Conservation (phyloP, 2,888 invertebrate genomes). For the Parnassius apollo region DNA sequence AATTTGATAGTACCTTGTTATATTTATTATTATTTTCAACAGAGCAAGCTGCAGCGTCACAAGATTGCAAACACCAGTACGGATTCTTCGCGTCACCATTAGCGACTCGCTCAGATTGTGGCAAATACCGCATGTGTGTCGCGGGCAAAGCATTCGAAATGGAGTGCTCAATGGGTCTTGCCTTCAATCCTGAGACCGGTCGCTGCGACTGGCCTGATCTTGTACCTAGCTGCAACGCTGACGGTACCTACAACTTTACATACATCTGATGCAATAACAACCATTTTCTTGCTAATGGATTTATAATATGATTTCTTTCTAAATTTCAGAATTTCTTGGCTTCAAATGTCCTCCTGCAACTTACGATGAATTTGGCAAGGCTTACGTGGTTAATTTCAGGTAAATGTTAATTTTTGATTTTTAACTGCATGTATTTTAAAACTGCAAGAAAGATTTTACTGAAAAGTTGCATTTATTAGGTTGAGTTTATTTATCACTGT, state of each 20-base stretch:
- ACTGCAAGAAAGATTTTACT: no score
- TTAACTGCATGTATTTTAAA: neutral
- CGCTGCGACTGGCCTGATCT: slow-evolving; percentile 92
- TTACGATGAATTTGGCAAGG: slow-evolving; percentile 41
- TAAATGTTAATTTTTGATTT: slow-evolving; percentile 30
- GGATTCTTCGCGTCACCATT: slow-evolving; percentile 83
- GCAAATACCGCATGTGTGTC: slow-evolving; percentile 89
- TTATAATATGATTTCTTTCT: neutral
- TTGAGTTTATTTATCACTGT: no score
- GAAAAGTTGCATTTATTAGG: no score
- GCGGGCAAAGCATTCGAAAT: slow-evolving; percentile 81
- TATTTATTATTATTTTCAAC: slow-evolving; percentile 7
- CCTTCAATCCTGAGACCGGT: slow-evolving; percentile 84
- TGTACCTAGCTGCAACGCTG: slow-evolving; percentile 84
- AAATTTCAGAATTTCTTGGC: slow-evolving; percentile 52
- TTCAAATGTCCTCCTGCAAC: slow-evolving; percentile 53
- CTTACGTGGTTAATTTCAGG: slow-evolving; percentile 48
- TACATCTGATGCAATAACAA: no score
- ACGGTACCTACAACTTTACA: slow-evolving; percentile 52
- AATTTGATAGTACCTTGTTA: no score
- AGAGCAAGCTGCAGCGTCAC: slow-evolving; percentile 85
- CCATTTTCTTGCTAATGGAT: neutral
- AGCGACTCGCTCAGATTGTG: slow-evolving; percentile 75
- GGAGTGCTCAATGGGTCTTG: slow-evolving; percentile 88
- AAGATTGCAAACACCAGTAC: slow-evolving; percentile 88